Evolutionary conservation across 2,113 vertebrate genomes (phyloP).

Genomic region (Dissostichus mawsoni): DNA sequence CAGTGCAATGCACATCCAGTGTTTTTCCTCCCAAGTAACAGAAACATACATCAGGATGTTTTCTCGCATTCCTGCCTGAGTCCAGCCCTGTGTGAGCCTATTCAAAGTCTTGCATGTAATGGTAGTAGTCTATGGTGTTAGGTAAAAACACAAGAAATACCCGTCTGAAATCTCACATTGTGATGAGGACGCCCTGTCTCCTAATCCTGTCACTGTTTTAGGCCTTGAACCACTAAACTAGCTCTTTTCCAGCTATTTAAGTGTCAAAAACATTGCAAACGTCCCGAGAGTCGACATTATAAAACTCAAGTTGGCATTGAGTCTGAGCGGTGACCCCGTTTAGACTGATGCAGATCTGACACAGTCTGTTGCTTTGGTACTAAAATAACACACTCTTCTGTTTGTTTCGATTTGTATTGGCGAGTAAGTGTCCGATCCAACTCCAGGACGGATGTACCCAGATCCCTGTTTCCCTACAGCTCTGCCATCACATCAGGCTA

Average conservation of each 20-base stretch:
- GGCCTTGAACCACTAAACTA: conserved; percentile 5
- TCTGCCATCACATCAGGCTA: background rate
- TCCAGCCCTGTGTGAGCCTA: conserved; percentile 49
- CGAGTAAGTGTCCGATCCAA: background rate
- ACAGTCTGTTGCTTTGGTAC: conserved; percentile 74
- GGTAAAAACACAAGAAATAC: conserved; percentile 31
- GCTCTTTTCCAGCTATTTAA: background rate
- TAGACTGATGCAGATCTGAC: conserved; percentile 49
- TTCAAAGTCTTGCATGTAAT: conserved; percentile 31
- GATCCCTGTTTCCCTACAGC: conserved; percentile 15
- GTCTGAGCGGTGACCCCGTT: conserved; percentile 16
- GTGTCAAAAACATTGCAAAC: conserved; percentile 8
- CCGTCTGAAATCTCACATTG: conserved; percentile 17
- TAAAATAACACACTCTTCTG: conserved; percentile 46
- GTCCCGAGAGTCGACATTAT: conserved; percentile 17
- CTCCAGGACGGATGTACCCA: conserved; percentile 18
- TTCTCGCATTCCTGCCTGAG: conserved; percentile 47
- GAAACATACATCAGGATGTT: conserved; percentile 32
- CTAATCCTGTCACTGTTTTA: background rate
- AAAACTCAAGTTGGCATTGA: conserved; percentile 20
- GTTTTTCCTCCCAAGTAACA: conserved; percentile 46
- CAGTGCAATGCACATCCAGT: conserved; percentile 64
- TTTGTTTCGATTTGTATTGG: conserved; percentile 17
- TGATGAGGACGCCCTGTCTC: conserved; percentile 48
- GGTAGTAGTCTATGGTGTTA: conserved; percentile 49